Evolutionary conservation across 2,113 vertebrate genomes (phyloP), one percentile per base, ranked within the genome.

Genomic region (Marmota monax): DNA sequence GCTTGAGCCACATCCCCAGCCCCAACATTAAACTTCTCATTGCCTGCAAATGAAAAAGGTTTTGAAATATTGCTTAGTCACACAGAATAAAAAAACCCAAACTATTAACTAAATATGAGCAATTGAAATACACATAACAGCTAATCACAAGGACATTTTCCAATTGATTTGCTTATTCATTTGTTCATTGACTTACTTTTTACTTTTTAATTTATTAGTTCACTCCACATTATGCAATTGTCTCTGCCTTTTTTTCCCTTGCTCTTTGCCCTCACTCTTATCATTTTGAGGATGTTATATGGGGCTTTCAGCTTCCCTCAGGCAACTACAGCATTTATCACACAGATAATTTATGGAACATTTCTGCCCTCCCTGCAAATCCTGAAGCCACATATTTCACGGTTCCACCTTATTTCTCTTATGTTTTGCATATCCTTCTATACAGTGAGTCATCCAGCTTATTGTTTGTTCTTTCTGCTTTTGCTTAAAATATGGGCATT

Each of bases 1-100:
- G 42, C 42, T 42, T 42, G 42, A 42, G 42, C 42, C 42, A 42
- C 42, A 42, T 42, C 42, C 42, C 42, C 42, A 42, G 42, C 42
- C 42, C 13, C 53, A 90, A 84, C 27, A 42, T 70, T 87, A 90
- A 65, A 86, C 70, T 86, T 85, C 13, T 76, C n/a, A 89, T 51
- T 94, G 72, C 23, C 18, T 87, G 1, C 8, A 83, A 82, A 61
- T 37, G 23, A 89, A 53, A 72, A 82, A 16, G 10, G 23, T 51
- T 83, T 25, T 42, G 80, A 92, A 78, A 73, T 61, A 61, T 34
- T 77, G 42, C 45, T 67, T 86, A 61, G 23, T 87, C 27, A 82
- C 14, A 78, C 37, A 83, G 72, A 92, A 92, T 56, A 9, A 32
- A 34, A 73, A 45, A 77, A 45, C 7, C 45, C 45, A 9, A 45